These are phyloP conservation scores for Tretioscincus oriximinensis DNA, from an alignment of 2,113 vertebrate species.

Conservation along the genomic window DNA sequence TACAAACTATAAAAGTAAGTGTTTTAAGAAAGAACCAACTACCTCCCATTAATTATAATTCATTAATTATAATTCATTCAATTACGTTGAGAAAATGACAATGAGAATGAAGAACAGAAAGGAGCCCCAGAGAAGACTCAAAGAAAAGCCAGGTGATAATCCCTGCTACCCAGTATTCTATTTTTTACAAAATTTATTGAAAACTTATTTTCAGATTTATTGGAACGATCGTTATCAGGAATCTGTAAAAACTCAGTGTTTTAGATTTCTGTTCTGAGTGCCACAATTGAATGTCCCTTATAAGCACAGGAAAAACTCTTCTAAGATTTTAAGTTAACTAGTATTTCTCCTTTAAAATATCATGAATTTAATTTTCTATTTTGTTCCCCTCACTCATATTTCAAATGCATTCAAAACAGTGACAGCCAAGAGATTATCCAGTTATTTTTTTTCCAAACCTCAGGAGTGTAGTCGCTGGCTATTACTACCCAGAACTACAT, in stretches of 20 bases:
- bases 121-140: background rate
- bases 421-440: background rate
- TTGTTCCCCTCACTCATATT: background rate
- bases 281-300: background rate
- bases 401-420: background rate
- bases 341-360: too few relatives aligned
- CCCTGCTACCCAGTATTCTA: too few relatives aligned
- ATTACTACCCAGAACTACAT: background rate
- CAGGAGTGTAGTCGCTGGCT: background rate
- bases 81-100: background rate
- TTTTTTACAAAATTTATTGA: background rate
- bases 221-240: background rate
- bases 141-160: too few relatives aligned
- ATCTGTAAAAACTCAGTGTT: background rate
- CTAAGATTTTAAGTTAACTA: too few relatives aligned
- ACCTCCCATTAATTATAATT: background rate
- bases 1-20: too few relatives aligned
- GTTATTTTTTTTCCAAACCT: background rate
- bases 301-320: too few relatives aligned
- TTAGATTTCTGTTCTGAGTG: background rate
- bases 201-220: background rate
- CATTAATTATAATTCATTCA: too few relatives aligned
- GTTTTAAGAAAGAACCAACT: background rate
- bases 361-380: too few relatives aligned
- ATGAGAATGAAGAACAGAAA: background rate